phyloP scores from a whole-genome alignment of 2,113 vertebrate genomes.

The Tachuris rubrigastra region DNA sequence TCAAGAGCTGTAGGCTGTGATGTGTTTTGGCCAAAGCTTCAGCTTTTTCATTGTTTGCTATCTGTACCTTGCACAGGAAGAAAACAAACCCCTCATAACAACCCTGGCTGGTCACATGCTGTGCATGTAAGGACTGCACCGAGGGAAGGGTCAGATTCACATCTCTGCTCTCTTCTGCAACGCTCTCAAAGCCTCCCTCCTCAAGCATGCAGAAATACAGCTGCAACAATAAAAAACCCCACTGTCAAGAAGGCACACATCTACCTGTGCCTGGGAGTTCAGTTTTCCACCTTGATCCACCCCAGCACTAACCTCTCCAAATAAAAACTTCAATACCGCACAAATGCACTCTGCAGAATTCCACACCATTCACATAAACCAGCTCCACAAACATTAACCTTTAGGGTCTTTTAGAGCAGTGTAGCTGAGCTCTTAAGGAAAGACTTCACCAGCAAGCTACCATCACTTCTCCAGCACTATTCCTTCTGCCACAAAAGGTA shows the following conservation, averaged over 20 bases:
- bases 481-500: neutral
- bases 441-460: neutral
- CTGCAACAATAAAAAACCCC: neutral
- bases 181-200: neutral
- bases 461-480: neutral
- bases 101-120: neutral
- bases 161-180: neutral
- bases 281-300: neutral
- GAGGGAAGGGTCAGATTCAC: neutral
- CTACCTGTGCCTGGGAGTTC: neutral
- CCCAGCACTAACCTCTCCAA: neutral
- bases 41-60: neutral
- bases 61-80: slow-evolving; percentile 13
- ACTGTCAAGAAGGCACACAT: neutral
- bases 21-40: neutral
- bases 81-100: neutral
- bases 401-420: neutral
- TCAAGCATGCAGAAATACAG: neutral
- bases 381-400: neutral
- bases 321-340: neutral
- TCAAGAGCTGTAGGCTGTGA: neutral
- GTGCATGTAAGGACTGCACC: neutral
- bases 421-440: neutral
- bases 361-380: neutral
- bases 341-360: neutral